phyloP scores from a whole-genome alignment of 2,797 vertebrate species.

The Calcarius lapponicus region DNA sequence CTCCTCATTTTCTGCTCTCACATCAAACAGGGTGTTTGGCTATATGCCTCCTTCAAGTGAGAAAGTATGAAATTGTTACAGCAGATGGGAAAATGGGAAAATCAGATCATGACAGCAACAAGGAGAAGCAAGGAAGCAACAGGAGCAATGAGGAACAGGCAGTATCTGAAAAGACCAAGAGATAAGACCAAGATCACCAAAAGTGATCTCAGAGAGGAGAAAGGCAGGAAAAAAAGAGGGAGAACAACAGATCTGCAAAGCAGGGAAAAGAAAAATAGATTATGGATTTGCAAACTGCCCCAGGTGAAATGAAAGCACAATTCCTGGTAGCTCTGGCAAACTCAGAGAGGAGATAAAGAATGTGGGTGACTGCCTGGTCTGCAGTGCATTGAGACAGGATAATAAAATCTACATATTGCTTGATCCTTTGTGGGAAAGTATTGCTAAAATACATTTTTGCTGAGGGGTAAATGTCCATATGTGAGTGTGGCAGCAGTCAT shows the following conservation, averaged over 20 bases:
- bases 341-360: neutral
- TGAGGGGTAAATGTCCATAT: neutral
- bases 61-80: constrained; percentile 34
- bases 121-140: neutral
- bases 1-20: neutral
- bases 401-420: neutral
- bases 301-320: neutral
- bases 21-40: neutral
- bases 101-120: constrained; percentile 8
- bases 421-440: neutral
- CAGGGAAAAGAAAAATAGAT: neutral
- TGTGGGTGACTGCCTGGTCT: neutral
- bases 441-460: constrained; percentile 4
- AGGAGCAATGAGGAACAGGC: neutral
- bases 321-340: neutral
- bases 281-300: neutral
- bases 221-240: neutral
- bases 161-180: neutral
- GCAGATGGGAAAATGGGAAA: constrained; percentile 52
- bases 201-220: neutral
- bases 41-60: neutral
- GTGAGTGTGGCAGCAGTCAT: fast-evolving
- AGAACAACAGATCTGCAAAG: neutral
- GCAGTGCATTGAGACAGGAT: neutral
- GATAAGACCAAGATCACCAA: too few relatives aligned